Conservation (phyloP, 2,113 vertebrate genomes). For the Chloroceryle aenea region DNA sequence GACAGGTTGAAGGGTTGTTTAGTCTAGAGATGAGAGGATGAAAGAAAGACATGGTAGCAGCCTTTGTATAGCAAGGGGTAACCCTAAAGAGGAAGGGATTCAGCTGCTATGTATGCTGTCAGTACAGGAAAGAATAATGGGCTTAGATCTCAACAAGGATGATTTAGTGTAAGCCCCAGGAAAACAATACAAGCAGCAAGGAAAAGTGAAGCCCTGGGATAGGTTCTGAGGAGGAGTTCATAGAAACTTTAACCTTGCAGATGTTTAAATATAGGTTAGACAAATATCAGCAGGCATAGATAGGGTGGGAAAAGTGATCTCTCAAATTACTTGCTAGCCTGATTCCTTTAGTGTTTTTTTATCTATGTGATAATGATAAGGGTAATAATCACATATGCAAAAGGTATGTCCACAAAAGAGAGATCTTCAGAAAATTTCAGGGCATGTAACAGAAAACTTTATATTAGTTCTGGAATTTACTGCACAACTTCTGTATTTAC, state of each 20-base stretch:
- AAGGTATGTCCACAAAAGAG: background rate
- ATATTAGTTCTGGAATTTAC: background rate
- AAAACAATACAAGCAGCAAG: background rate
- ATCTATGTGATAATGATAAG: background rate
- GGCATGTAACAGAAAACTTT: background rate
- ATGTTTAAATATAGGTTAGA: background rate
- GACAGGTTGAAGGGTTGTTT: background rate
- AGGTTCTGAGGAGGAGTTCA: background rate
- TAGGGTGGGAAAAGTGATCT: background rate
- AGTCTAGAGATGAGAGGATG: background rate
- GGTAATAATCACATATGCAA: background rate
- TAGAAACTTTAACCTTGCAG: background rate
- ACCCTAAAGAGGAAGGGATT: background rate
- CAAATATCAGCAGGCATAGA: background rate
- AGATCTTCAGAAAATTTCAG: background rate
- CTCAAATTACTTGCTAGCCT: background rate
- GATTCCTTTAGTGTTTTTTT: background rate
- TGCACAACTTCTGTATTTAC: background rate
- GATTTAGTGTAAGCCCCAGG: background rate
- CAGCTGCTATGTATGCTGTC: background rate
- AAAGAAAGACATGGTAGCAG: background rate
- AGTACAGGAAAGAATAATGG: background rate
- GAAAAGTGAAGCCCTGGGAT: background rate
- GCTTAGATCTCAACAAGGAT: background rate
- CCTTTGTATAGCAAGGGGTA: background rate